These are phyloP conservation scores for Xenops minutus DNA, from an alignment of 2,797 vertebrate species.

Conservation along the genomic window DNA sequence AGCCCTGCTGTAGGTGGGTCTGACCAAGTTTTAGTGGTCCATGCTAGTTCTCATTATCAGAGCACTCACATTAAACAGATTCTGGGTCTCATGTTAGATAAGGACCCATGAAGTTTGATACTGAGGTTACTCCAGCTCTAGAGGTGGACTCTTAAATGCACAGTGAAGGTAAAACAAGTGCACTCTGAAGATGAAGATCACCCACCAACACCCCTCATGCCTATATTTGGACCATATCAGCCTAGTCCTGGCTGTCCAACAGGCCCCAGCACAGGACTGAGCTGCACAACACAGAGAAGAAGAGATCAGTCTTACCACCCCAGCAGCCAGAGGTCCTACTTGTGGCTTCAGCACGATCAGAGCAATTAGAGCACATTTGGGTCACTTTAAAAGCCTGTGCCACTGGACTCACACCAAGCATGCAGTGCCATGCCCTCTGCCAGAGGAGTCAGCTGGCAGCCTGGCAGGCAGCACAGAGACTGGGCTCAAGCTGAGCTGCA, in stretches of 20 bases:
- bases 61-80: rapidly evolving
- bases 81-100: not conserved
- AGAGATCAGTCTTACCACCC: not conserved
- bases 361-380: not conserved
- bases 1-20: not conserved
- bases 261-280: not conserved
- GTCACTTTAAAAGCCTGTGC: not conserved
- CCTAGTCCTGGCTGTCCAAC: not conserved
- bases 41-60: not conserved
- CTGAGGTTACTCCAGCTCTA: not conserved
- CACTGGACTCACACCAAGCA: not conserved
- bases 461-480: not conserved
- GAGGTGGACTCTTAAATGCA: not conserved
- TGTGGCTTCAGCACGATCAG: not conserved
- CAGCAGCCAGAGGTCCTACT: rapidly evolving
- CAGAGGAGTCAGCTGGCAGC: not conserved
- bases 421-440: not conserved
- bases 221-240: rapidly evolving
- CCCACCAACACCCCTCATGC: not conserved
- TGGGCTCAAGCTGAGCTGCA: not conserved
- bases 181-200: not conserved
- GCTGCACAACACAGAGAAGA: not conserved
- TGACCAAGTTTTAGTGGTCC: not conserved
- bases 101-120: not conserved
- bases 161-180: not conserved